Evolutionary conservation across 2,797 vertebrate genomes (phyloP), one percentile per base, ranked within the genome.

Genomic region (Apogon talboti): DNA sequence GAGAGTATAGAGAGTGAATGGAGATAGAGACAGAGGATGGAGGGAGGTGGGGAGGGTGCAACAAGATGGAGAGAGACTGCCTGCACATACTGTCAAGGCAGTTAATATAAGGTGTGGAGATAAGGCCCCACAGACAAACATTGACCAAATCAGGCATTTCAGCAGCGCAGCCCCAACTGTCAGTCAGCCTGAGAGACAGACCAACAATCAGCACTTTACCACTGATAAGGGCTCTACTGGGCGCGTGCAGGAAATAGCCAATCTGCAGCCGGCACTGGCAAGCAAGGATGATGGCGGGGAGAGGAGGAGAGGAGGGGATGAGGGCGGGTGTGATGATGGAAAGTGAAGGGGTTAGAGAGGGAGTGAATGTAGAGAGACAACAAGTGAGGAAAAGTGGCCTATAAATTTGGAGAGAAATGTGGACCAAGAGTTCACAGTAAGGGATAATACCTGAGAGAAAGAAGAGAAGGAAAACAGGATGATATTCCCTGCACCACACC

Each of bases 71-170:
- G 90, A 89, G 87, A 85, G 87, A 90, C 90, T 92, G 91, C 92
- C 90, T 90, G 84, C 91, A 90, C 90, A 91, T 81, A 92, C 90
- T 91, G 92, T 92, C 87, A 92, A 90, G 89, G 87, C 90, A 92
- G 92, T 93, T 93, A 94, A 94, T 94, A 93, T 93, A 93, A 93
- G 92, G 91, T 86, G 87, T 88, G 92, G 87, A 91, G 93, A 93
- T 93, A 94, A 93, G 93, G 87, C 85, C 78, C 75, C 86, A 79
- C 92, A 92, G 92, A 93, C 93, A 94, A 93, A 93, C 92, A 93
- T 84, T 92, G 92, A 94, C 93, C 91, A 91, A 93, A 94, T 93
- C 93, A 93, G 92, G 85, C 91, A 84, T 93, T 93, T 92, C 90
- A 87, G 87, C 81, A 75, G 90, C 89, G 78, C 88, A 89, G 90